phyloP scores from a whole-genome alignment of 2,888 invertebrate species.

The Lepas anatifera region DNA sequence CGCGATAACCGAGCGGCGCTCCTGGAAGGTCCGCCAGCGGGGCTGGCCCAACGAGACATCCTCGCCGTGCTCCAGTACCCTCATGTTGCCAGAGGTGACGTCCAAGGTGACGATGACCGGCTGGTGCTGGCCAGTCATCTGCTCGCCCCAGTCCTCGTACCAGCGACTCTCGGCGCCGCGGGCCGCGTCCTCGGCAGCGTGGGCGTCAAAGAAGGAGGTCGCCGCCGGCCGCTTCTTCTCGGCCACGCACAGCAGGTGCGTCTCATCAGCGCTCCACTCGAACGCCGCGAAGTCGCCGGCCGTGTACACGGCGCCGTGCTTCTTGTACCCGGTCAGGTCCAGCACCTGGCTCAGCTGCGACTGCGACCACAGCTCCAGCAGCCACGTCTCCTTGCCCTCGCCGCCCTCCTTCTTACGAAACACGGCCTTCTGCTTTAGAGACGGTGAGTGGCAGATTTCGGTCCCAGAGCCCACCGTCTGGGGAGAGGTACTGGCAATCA shows the following conservation, averaged over 20 bases:
- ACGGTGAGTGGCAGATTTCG: background rate
- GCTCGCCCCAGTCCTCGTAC: constrained; percentile 24
- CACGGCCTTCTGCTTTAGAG: background rate
- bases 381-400: background rate
- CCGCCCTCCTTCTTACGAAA: background rate
- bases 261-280: constrained; percentile 57
- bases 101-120: constrained; percentile 27
- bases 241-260: constrained; percentile 60
- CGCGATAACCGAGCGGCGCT: constrained; percentile 48
- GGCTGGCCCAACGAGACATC: constrained; percentile 37
- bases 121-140: constrained; percentile 20
- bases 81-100: constrained; percentile 48
- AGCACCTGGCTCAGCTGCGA: background rate
- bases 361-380: background rate
- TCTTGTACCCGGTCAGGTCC: background rate
- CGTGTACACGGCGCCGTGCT: constrained; percentile 66
- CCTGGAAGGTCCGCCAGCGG: constrained; percentile 36
- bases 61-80: constrained; percentile 31
- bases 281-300: constrained; percentile 47
- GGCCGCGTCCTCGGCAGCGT: constrained; percentile 27
- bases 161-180: background rate
- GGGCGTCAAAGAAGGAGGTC: constrained; percentile 59
- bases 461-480: background rate
- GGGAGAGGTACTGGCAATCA: background rate
- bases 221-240: constrained; percentile 64